Percentiles rank a stretch among this genome's conserved stretches.
These are phyloP conservation scores for Polypedilum vanderplanki DNA, from an alignment of 1,140 invertebrate genomes.

Conservation along the genomic window DNA sequence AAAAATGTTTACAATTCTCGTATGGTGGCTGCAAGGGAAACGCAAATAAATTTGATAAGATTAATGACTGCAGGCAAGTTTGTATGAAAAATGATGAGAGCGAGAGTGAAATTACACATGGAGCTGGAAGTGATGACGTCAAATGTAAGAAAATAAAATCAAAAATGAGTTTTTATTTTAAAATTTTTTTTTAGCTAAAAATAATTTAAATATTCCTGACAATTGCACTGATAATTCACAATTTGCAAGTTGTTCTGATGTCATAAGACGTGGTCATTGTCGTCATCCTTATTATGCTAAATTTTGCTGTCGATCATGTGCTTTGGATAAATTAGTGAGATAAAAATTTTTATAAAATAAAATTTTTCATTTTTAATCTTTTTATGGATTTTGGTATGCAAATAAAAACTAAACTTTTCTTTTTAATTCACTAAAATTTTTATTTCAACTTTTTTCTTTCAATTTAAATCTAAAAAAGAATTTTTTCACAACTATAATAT, in stretches of 20 bases:
- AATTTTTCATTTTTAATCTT: too few relatives aligned
- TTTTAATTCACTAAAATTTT: not conserved
- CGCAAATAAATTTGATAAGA: slow-evolving; percentile 65
- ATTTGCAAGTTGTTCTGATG: not conserved
- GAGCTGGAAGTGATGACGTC: not conserved
- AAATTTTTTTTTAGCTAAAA: not conserved
- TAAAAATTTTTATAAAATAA: too few relatives aligned
- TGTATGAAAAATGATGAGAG: not conserved
- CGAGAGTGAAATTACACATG: not conserved
- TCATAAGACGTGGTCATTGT: not conserved
- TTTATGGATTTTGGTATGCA: too few relatives aligned
- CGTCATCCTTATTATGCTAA: not conserved
- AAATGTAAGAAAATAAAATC: not conserved
- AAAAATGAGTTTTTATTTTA: not conserved
- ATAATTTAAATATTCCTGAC: not conserved
- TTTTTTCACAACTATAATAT: not conserved
- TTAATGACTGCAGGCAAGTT: not conserved
- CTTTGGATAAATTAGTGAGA: not conserved
- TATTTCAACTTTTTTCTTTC: not conserved
- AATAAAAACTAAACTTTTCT: too few relatives aligned
- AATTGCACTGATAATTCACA: not conserved
- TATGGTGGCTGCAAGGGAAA: slow-evolving; percentile 84
- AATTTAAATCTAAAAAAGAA: not conserved
- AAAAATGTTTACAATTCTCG: slow-evolving; percentile 60
- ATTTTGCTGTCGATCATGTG: not conserved